Evolutionary conservation across 2,888 invertebrate genomes (phyloP).

Genomic region (Autographa gamma): DNA sequence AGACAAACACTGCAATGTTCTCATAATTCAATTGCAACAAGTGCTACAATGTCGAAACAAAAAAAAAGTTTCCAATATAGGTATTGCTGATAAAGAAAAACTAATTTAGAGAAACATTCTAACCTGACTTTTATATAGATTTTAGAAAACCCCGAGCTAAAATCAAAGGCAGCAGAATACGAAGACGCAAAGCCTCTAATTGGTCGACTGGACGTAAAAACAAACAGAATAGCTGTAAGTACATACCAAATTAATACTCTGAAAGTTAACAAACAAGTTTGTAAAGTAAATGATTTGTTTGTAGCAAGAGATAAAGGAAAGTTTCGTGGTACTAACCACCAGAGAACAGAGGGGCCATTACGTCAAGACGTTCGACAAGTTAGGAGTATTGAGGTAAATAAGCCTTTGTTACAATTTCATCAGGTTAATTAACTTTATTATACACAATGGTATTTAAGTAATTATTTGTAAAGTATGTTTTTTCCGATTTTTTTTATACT

Average conservation of each 20-base stretch:
- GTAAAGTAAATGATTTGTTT: constrained; percentile 64
- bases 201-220: constrained; percentile 77
- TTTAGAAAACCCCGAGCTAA: constrained; percentile 68
- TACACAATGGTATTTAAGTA: constrained; percentile 34
- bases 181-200: constrained; percentile 78
- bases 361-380: constrained; percentile 71
- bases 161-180: constrained; percentile 62
- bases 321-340: constrained; percentile 76
- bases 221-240: constrained; percentile 81
- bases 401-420: constrained; percentile 36
- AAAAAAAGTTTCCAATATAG: background rate
- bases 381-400: constrained; percentile 79
- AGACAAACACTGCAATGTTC: too few relatives aligned
- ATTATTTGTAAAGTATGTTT: constrained; percentile 14
- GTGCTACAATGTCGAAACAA: background rate
- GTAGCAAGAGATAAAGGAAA: constrained; percentile 85
- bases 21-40: too few relatives aligned
- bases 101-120: background rate
- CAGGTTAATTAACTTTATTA: constrained; percentile 44
- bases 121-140: constrained; percentile 59
- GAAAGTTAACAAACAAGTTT: constrained; percentile 36
- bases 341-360: constrained; percentile 68
- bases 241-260: constrained; percentile 39
- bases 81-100: background rate
- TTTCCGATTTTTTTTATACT: too few relatives aligned